Conservation (phyloP, 2,888 invertebrate species). For the Vanessa cardui region DNA sequence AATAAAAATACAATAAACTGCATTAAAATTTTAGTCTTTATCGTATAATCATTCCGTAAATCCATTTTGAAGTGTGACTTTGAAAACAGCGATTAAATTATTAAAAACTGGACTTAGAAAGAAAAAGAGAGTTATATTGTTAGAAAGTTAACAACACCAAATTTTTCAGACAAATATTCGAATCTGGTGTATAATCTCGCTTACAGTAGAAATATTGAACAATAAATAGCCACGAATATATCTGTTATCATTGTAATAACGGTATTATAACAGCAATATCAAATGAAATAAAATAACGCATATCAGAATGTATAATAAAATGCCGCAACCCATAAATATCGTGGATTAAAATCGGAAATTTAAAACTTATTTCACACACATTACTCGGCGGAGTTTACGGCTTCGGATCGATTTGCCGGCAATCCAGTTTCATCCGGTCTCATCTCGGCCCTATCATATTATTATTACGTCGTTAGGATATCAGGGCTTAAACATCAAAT, state of each 20-base stretch:
- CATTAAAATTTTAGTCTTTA: too few relatives aligned
- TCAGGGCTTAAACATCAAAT: constrained; percentile 33
- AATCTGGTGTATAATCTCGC: too few relatives aligned
- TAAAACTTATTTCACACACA: constrained; percentile 36
- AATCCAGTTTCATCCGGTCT: constrained; percentile 23
- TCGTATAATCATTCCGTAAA: too few relatives aligned
- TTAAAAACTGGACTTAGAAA: too few relatives aligned
- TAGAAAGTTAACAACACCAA: too few relatives aligned
- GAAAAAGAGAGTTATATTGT: too few relatives aligned
- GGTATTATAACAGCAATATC: neutral
- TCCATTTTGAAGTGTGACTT: too few relatives aligned
- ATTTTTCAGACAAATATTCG: too few relatives aligned
- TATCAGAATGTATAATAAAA: constrained; percentile 20
- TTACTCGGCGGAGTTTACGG: constrained; percentile 28
- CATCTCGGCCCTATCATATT: constrained; percentile 29
- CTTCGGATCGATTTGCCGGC: constrained; percentile 27
- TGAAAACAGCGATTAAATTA: too few relatives aligned
- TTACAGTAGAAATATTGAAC: too few relatives aligned
- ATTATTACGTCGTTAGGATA: constrained; percentile 31
- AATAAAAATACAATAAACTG: too few relatives aligned
- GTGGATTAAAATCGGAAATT: constrained; percentile 31
- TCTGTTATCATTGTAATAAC: neutral
- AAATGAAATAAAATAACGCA: constrained; percentile 10
- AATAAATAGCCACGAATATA: neutral
- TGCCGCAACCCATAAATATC: constrained; percentile 22